Evolutionary conservation across 2,797 vertebrate species (phyloP), one percentile per base, ranked within the genome.

Genomic region (Scomberomorus guttatus): DNA sequence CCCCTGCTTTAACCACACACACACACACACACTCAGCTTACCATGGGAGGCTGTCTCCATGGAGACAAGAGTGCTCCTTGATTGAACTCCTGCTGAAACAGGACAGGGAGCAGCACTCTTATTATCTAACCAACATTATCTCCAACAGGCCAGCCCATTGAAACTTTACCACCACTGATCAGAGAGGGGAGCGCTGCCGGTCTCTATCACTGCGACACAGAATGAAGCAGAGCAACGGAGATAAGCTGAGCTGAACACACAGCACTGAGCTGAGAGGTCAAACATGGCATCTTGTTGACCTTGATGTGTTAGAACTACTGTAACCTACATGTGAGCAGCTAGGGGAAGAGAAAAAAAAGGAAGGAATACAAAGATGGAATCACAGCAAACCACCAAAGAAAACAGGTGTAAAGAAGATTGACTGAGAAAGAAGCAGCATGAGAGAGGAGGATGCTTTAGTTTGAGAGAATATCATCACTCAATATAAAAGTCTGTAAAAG

Each of bases 41-140:
- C 83, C 75, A 87, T 17, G n/a, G 73, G 77, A 87, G 78, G 76
- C 80, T 64, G 90, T 92, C 82, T 76, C 91, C 88, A 92, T 91
- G 89, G 93, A 85, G 87, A 93, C 88, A 25, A 60, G 70, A 88
- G 82, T 66, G 82, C 76, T 87, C 75, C 75, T 76, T 54, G 29
- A 81, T 42, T 81, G 65, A 85, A 80, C 72, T 65, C 79, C 58
- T 64, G 65, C 83, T 46, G 62, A 67, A 90, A 61, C 74, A 18
- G 77, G 63, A 78, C 51, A 3, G 22, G n/a, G 55, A 73, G 68
- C 51, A 51, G 56, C 54, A 13, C 65, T 75, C 55, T 29, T 44
- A 72, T 79, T 77, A 87, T 85, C 67, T 75, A 72, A 65, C 64
- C 71, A 55, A 61, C 84, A 58, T 58, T 67, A 66, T 81, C 87